A percentile compares a stretch with the other conserved stretches of the same genome.
Conservation (phyloP, 2,888 invertebrate species). For the Scelioninae gen. 1 region DNA sequence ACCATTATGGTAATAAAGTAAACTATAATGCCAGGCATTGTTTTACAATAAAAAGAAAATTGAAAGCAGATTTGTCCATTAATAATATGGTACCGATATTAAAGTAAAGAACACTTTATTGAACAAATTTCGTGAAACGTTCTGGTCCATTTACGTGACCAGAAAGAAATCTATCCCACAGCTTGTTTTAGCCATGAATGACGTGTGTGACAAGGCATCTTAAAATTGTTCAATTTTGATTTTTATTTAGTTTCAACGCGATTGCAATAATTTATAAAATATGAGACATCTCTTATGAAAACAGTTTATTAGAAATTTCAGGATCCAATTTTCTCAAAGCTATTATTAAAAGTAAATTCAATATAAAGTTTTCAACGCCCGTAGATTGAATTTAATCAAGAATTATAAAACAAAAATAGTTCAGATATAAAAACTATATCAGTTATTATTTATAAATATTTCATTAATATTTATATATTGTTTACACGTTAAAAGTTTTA, state of each 20-base stretch:
- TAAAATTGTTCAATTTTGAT: conserved; percentile 13
- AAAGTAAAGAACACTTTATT: conserved; percentile 30
- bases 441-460: conserved; percentile 13
- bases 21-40: neutral
- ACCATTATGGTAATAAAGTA: neutral
- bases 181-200: conserved; percentile 20
- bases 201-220: conserved; percentile 18
- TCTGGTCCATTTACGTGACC: conserved; percentile 53
- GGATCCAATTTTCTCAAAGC: neutral
- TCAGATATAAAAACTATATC: conserved; percentile 7
- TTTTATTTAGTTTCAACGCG: neutral
- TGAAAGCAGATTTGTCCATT: conserved; percentile 16
- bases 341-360: conserved; percentile 6
- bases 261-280: conserved; percentile 5
- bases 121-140: conserved; percentile 45
- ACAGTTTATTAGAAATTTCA: neutral
- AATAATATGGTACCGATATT: conserved; percentile 34
- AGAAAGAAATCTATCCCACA: conserved; percentile 38
- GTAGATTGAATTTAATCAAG: too few relatives aligned
- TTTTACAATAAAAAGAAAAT: neutral
- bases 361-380: neutral
- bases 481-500: conserved; percentile 11
- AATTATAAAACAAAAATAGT: too few relatives aligned
- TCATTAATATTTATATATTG: conserved; percentile 47
- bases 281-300: neutral